phyloP scores from a whole-genome alignment of 2,113 vertebrate species.

The Oryctolagus cuniculus region DNA sequence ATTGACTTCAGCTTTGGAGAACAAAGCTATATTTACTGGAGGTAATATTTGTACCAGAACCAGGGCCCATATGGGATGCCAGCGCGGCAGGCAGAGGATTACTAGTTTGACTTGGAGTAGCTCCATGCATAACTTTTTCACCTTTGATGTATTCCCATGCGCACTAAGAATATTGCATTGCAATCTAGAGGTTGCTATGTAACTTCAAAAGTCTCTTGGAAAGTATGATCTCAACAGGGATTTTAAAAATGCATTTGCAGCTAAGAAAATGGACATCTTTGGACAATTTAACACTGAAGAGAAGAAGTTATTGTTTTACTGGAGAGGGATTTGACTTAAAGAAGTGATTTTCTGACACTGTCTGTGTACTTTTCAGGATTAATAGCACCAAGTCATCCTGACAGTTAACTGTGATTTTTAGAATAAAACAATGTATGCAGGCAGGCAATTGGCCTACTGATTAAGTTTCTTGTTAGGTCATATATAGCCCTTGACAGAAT shows the following conservation, averaged over 20 bases:
- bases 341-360: background rate
- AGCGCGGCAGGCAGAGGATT: too few species aligned
- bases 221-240: background rate
- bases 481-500: too few species aligned
- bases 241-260: conserved; percentile 4
- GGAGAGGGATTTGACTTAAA: background rate
- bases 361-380: background rate
- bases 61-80: too few species aligned
- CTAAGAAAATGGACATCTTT: background rate
- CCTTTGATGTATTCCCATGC: background rate
- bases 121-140: background rate
- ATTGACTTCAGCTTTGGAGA: conserved; percentile 14
- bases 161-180: background rate
- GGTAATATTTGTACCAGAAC: background rate
- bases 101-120: background rate
- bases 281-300: background rate
- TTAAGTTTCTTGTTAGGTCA: too few species aligned
- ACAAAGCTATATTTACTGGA: background rate
- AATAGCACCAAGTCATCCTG: background rate
- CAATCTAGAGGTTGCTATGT: background rate
- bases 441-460: too few species aligned
- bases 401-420: too few species aligned
- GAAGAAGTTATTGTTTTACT: background rate
- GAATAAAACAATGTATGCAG: too few species aligned
- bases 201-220: background rate